Base-by-base conservation (phyloP, 2,888 invertebrate species). In the Emesis furor region DNA sequence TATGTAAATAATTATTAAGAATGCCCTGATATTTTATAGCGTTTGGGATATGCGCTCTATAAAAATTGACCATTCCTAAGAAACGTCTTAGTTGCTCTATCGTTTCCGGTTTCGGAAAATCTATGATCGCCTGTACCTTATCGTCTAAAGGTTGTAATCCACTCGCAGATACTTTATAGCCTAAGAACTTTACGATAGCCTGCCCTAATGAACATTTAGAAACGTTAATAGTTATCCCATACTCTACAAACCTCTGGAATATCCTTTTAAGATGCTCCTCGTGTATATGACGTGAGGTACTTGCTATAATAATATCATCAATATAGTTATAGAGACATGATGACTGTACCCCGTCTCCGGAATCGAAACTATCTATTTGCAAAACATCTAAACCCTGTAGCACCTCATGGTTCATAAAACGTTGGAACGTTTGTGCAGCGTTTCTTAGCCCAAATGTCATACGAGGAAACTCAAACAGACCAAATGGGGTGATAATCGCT, bases 171-270 rank as follows among this genome's bases (percentile, higher is more conserved):
- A 85, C 76, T 35, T 76, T 35, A 55, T 79, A 79, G 0, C 86
- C 86, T 30, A 87, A 69, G 75, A 86, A 88, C 1, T 79, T 68
- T 30, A 88, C 4, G 46, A 76, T 59, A 10, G 35, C 0, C 24
- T 85, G 51, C 1, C 82, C 84, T 37, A 86, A 84, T 5, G 4
- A 7, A 73, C 86, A 88, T 68, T 88, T 84, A 1, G 39, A 8
- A 2, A 81, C 3, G 59, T 88, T 88, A 1, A 88, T 83, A 6
- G 78, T 78, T 0, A 90, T 67, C 3, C 87, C 86, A 62, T 76
- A 82, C 24, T 24, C 24, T 24, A 24, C 24, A 24, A 24, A 24
- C 24, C 24, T 24, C 24, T 24, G 24, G 24, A 24, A 24, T 24
- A 24, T 24, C 24, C 24, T 24, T 24, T 24, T 24, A 24, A 24